These are phyloP conservation scores for Protonemura montana DNA, from an alignment of 2,888 invertebrate species.

Conservation along the genomic window DNA sequence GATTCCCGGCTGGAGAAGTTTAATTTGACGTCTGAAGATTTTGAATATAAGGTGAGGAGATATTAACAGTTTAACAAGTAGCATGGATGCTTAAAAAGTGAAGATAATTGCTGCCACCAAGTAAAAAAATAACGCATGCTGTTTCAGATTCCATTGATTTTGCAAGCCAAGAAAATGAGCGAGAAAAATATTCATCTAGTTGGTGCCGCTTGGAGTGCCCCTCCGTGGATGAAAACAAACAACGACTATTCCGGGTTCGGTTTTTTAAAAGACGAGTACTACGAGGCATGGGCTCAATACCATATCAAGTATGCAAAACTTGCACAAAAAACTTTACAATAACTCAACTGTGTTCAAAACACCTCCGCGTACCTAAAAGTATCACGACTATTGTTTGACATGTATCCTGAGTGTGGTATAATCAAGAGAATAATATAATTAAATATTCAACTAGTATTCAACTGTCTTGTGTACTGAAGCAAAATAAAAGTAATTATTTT, in stretches of 20 bases:
- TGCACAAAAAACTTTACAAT: no score
- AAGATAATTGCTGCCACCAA: no score
- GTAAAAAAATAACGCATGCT: background rate
- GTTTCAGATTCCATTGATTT: constrained; percentile 47
- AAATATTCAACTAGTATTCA: no score
- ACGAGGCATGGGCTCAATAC: constrained; percentile 83
- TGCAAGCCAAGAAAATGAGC: constrained; percentile 46
- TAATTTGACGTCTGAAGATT: constrained; percentile 54
- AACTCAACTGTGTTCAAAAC: no score
- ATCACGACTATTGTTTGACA: no score
- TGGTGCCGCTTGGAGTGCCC: constrained; percentile 50
- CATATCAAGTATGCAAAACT: constrained; percentile 70
- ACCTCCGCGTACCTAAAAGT: no score
- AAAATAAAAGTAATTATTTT: background rate
- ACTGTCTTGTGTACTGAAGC: no score
- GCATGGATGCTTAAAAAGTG: no score
- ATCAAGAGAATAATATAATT: no score
- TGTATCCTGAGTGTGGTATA: no score
- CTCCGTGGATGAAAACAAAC: constrained; percentile 52
- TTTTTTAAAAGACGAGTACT: constrained; percentile 63
- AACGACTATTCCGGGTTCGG: constrained; percentile 49
- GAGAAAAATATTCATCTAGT: constrained; percentile 46
- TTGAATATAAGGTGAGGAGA: background rate
- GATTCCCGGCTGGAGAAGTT: constrained; percentile 58
- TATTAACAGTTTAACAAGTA: no score